phyloP scores from a whole-genome alignment of 2,888 invertebrate species.

The Orgyia antiqua region DNA sequence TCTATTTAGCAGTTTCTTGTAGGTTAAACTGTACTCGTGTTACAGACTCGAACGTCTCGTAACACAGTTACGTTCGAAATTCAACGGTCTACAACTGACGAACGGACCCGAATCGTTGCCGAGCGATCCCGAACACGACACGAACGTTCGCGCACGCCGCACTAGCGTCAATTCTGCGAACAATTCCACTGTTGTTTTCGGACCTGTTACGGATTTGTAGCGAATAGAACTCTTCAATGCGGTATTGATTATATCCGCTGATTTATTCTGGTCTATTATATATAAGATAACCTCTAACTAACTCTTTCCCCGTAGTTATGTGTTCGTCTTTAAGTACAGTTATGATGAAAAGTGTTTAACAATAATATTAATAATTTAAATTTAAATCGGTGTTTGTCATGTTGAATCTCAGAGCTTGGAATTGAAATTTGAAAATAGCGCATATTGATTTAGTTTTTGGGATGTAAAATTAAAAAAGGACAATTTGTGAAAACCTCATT shows the following conservation, averaged over 20 bases:
- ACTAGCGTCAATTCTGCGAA: slow-evolving; percentile 57
- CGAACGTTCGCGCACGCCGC: slow-evolving; percentile 44
- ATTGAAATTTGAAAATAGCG: slow-evolving; percentile 1
- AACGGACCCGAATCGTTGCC: slow-evolving; percentile 66
- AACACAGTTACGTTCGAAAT: slow-evolving; percentile 73
- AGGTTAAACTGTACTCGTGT: slow-evolving; percentile 28
- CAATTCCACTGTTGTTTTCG: slow-evolving; percentile 72
- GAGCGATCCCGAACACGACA: slow-evolving; percentile 64
- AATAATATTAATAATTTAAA: neutral
- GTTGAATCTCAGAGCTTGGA: slow-evolving; percentile 23
- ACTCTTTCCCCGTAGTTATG: slow-evolving; percentile 9
- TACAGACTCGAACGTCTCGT: slow-evolving; percentile 79
- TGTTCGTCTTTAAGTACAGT: slow-evolving; percentile 2
- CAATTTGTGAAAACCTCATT: too few species aligned
- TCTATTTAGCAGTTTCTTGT: neutral
- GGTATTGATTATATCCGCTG: slow-evolving; percentile 40
- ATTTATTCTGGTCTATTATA: slow-evolving; percentile 49
- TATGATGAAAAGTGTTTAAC: neutral
- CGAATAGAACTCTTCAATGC: slow-evolving; percentile 47
- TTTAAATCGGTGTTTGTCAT: slow-evolving; percentile 4
- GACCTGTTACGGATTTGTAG: slow-evolving; percentile 80
- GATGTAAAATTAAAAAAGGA: too few species aligned
- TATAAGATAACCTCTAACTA: slow-evolving; percentile 32
- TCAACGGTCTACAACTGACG: slow-evolving; percentile 58
- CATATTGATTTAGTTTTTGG: slow-evolving; percentile 1